Conservation (phyloP, 1,140 invertebrate genomes). For the Neotoxoptera formosana region DNA sequence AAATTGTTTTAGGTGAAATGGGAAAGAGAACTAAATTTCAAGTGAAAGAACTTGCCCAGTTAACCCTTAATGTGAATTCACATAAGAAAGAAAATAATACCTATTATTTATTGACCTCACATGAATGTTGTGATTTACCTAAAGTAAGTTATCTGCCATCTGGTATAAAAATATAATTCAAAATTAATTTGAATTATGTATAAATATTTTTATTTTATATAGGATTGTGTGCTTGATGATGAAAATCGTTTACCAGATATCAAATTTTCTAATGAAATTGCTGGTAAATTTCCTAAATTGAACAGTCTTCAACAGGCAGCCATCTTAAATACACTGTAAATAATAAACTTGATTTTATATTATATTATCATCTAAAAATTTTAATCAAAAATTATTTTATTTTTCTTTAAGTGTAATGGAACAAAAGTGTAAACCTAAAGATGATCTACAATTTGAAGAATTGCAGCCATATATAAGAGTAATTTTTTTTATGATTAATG, state of each 20-base stretch:
- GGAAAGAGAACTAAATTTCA: slow-evolving; percentile 93
- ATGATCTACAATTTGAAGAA: slow-evolving; percentile 81
- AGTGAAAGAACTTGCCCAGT: slow-evolving; percentile 79
- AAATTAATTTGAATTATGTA: neutral
- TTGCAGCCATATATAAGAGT: slow-evolving; percentile 79
- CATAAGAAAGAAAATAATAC: slow-evolving; percentile 63
- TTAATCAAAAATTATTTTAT: neutral
- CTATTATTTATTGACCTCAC: slow-evolving; percentile 65
- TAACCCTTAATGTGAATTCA: slow-evolving; percentile 73
- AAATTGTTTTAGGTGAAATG: slow-evolving; percentile 70
- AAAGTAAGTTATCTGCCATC: slow-evolving; percentile 61
- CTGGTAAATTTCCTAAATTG: slow-evolving; percentile 68
- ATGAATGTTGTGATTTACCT: slow-evolving; percentile 67
- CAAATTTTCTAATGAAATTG: slow-evolving; percentile 71
- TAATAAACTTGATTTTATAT: slow-evolving; percentile 59
- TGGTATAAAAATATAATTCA: neutral
- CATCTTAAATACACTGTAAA: slow-evolving; percentile 77
- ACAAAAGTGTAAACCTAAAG: slow-evolving; percentile 76
- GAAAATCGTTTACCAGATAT: slow-evolving; percentile 83
- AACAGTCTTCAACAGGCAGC: slow-evolving; percentile 79
- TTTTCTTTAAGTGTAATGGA: slow-evolving; percentile 68
- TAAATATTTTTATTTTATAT: slow-evolving; percentile 60
- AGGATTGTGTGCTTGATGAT: slow-evolving; percentile 78
- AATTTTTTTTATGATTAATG: slow-evolving; percentile 62
- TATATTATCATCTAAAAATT: slow-evolving; percentile 1